These are phyloP conservation scores for Pterostichus niger DNA, from an alignment of 2,888 invertebrate species.

Conservation along the genomic window DNA sequence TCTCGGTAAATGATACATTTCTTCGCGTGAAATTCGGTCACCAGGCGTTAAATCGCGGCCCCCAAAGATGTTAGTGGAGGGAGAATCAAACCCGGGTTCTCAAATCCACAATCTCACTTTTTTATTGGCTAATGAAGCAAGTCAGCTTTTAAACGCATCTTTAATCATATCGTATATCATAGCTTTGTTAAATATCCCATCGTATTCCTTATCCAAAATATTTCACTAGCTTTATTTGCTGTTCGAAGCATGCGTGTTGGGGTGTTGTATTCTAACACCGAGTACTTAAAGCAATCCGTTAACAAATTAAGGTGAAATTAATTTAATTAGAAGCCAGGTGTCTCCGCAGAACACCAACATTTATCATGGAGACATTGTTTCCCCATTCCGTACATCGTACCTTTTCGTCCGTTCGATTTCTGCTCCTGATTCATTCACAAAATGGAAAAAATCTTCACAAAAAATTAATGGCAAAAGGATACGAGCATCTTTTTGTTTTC, in stretches of 20 bases:
- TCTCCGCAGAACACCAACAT: conserved; percentile 49
- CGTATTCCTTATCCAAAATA: no score
- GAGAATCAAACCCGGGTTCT: no score
- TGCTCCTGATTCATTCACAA: conserved; percentile 41
- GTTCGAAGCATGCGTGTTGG: neutral
- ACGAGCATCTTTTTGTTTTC: neutral
- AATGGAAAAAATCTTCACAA: conserved; percentile 29
- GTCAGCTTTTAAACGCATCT: no score
- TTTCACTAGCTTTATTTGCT: no score
- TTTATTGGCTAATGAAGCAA: no score
- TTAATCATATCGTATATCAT: no score
- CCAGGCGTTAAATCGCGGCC: no score
- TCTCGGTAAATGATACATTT: no score
- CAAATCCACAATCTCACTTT: no score
- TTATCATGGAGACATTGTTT: conserved; percentile 51
- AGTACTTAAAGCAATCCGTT: conserved; percentile 43
- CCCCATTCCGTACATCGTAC: neutral
- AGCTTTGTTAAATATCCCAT: no score
- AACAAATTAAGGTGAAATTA: conserved; percentile 63
- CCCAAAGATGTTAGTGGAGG: no score
- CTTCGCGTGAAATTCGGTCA: no score
- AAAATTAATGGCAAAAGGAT: conserved; percentile 47
- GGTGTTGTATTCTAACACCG: neutral
- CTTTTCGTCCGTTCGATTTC: conserved; percentile 4
- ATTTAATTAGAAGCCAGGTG: conserved; percentile 66